Conservation (phyloP, 2,113 vertebrate species). For the pig (Sus scrofa) region DNA sequence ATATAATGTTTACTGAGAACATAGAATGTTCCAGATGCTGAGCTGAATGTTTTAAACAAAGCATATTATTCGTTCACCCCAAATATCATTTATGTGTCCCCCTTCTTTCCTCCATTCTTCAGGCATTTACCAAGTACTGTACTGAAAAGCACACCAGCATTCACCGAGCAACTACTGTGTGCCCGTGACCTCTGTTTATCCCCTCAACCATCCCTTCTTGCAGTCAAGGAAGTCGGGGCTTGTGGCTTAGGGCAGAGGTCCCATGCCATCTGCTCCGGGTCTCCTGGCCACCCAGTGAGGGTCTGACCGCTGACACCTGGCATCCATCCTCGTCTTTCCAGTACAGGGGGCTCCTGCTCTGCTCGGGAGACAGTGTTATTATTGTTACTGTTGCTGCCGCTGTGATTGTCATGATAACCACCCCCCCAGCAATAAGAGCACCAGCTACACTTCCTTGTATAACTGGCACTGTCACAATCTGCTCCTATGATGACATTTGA, state of each 20-base stretch:
- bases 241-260: background rate
- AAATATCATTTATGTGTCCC: background rate
- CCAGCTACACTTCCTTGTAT: too few relatives aligned
- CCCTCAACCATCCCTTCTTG: background rate
- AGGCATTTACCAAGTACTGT: background rate
- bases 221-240: background rate
- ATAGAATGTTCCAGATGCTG: background rate
- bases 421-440: rapidly evolving
- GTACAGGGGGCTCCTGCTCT: background rate
- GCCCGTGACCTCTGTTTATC: background rate
- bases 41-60: background rate
- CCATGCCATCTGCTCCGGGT: background rate
- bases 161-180: background rate
- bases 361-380: background rate
- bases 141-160: background rate
- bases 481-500: background rate
- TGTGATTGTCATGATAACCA: too few relatives aligned
- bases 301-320: too few relatives aligned
- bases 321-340: background rate
- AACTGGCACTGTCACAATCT: rapidly evolving
- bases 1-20: background rate
- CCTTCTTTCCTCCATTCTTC: background rate
- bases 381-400: too few relatives aligned
- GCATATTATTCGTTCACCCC: background rate
- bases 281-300: background rate